These are phyloP conservation scores for Neoarius graeffei DNA, from an alignment of 2,113 vertebrate genomes.

Conservation along the genomic window DNA sequence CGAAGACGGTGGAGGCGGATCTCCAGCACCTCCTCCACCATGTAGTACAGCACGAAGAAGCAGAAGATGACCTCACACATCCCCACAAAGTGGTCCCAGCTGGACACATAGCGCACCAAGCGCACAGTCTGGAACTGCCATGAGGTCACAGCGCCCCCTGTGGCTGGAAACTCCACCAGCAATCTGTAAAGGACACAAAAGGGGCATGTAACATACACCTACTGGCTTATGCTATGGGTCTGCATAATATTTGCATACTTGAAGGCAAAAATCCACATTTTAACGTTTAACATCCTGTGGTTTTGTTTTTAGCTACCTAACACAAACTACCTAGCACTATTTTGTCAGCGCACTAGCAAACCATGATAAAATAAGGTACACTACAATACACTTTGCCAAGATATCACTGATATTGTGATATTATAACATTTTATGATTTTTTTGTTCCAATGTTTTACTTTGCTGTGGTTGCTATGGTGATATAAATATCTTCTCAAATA, in stretches of 20 bases:
- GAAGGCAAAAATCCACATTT: background rate
- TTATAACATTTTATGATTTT: background rate
- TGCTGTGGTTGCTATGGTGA: background rate
- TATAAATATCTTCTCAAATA: background rate
- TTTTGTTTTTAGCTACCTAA: background rate
- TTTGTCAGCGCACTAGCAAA: background rate
- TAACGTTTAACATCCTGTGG: background rate
- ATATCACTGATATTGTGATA: background rate
- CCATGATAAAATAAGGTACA: background rate
- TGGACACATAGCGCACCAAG: constrained; percentile 83
- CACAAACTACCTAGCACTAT: background rate
- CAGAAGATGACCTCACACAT: constrained; percentile 92
- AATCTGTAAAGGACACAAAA: constrained; percentile 71
- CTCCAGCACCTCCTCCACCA: constrained; percentile 92
- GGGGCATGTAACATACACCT: background rate
- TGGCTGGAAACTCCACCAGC: constrained; percentile 91
- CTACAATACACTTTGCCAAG: background rate
- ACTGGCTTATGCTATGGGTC: background rate
- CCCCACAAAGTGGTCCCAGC: constrained; percentile 91
- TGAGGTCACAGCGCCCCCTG: constrained; percentile 87
- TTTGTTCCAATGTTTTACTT: background rate
- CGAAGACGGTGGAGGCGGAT: constrained; percentile 87
- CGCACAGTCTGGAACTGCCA: constrained; percentile 96
- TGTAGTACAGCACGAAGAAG: constrained; percentile 91
- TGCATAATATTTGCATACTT: background rate